Conservation (phyloP, 2,888 invertebrate species). For the Leptinotarsa tumamoca region DNA sequence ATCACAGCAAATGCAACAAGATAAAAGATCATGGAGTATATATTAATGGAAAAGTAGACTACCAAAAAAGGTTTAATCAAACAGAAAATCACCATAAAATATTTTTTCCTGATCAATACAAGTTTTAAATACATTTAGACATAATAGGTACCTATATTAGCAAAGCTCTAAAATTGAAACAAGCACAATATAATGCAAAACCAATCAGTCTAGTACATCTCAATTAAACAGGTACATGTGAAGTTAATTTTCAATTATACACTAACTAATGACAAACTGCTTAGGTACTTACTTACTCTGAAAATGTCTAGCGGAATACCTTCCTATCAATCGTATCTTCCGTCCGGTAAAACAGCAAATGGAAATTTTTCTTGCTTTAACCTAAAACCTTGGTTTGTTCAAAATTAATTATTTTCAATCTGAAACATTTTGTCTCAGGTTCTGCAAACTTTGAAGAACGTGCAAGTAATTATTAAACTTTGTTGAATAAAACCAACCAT, state of each 20-base stretch:
- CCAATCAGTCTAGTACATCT: neutral
- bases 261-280: neutral
- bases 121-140: neutral
- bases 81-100: too few species aligned
- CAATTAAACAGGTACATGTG: neutral
- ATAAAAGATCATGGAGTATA: too few species aligned
- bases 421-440: too few species aligned
- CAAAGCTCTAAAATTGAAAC: neutral
- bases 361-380: neutral
- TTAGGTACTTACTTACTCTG: constrained; percentile 3
- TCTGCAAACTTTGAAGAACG: too few species aligned
- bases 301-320: constrained; percentile 18
- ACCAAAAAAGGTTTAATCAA: too few species aligned
- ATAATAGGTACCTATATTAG: neutral
- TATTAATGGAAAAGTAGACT: too few species aligned
- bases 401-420: too few species aligned
- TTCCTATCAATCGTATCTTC: neutral
- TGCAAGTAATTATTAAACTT: too few species aligned
- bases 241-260: constrained; percentile 7
- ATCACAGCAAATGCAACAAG: too few species aligned
- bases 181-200: neutral
- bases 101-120: too few species aligned
- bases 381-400: constrained; percentile 7
- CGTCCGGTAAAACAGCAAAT: constrained; percentile 21
- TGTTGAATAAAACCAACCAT: too few species aligned